Evolutionary conservation across 2,797 vertebrate genomes (phyloP).

Genomic region (Rhabdomys pumilio): DNA sequence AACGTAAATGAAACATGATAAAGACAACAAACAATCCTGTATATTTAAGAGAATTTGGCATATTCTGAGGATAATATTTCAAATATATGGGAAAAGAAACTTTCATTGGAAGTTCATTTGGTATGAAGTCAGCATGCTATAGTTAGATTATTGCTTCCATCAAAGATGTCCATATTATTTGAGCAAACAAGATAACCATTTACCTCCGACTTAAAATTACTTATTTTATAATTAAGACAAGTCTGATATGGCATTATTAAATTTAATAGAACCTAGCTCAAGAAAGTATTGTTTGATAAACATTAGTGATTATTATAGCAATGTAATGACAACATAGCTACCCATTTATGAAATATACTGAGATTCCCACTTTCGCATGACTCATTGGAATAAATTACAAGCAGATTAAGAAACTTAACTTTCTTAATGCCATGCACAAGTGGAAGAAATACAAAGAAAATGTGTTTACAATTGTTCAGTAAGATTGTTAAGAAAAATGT

Average conservation of each 20-base stretch:
- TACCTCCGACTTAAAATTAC: not conserved
- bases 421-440: constrained; percentile 9
- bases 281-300: constrained; percentile 32
- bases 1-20: not conserved
- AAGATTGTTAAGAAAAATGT: constrained; percentile 18
- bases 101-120: constrained; percentile 26
- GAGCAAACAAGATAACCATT: constrained; percentile 24
- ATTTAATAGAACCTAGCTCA: not conserved
- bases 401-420: not conserved
- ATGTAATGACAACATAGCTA: not conserved
- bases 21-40: not conserved
- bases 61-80: constrained; percentile 38
- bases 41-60: constrained; percentile 1
- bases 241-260: not conserved
- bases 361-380: constrained; percentile 4
- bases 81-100: constrained; percentile 3
- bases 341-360: not conserved
- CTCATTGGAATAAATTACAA: constrained; percentile 22
- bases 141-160: not conserved
- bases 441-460: not conserved
- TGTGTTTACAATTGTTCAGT: not conserved
- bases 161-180: not conserved
- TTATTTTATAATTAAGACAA: constrained; percentile 24
- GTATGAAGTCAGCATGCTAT: not conserved
- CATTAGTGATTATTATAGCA: not conserved